Evolutionary conservation across 2,888 invertebrate species (phyloP).

Genomic region (Limenitis camilla): DNA sequence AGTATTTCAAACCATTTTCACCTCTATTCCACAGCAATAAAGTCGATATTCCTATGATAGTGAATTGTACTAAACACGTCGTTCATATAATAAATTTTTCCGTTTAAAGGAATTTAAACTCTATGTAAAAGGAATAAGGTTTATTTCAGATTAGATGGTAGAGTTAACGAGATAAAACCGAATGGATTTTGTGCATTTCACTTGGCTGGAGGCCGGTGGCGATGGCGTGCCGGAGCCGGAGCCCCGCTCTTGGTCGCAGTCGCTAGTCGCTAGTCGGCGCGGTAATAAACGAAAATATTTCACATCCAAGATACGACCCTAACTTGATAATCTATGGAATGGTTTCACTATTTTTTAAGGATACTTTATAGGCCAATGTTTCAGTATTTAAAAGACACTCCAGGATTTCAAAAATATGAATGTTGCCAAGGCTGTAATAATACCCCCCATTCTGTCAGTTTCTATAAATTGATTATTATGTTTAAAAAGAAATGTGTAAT

Average conservation of each 20-base stretch:
- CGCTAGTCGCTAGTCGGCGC: conserved; percentile 12
- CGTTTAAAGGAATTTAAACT: conserved; percentile 28
- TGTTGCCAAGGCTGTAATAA: no score
- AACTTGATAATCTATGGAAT: no score
- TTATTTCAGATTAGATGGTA: conserved; percentile 26
- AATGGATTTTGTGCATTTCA: conserved; percentile 71
- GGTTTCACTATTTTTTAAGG: no score
- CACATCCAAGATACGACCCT: conserved; percentile 26
- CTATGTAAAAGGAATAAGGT: conserved; percentile 28
- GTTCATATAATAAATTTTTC: conserved; percentile 44
- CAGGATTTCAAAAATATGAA: no score
- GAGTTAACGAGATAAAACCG: conserved; percentile 61
- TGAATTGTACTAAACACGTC: conserved; percentile 42
- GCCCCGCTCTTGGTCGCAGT: conserved; percentile 31
- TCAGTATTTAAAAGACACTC: no score
- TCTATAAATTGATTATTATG: no score
- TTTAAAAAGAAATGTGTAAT: no score
- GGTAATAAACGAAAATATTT: conserved; percentile 36
- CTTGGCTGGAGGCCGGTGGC: conserved; percentile 52
- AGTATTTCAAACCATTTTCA: conserved; percentile 31
- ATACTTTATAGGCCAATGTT: no score
- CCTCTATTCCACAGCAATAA: conserved; percentile 35
- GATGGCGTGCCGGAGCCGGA: conserved; percentile 36
- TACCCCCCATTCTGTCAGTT: no score
- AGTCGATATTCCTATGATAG: conserved; percentile 41